These are phyloP conservation scores for Vimba vimba DNA, from an alignment of 2,113 vertebrate genomes.

Conservation along the genomic window DNA sequence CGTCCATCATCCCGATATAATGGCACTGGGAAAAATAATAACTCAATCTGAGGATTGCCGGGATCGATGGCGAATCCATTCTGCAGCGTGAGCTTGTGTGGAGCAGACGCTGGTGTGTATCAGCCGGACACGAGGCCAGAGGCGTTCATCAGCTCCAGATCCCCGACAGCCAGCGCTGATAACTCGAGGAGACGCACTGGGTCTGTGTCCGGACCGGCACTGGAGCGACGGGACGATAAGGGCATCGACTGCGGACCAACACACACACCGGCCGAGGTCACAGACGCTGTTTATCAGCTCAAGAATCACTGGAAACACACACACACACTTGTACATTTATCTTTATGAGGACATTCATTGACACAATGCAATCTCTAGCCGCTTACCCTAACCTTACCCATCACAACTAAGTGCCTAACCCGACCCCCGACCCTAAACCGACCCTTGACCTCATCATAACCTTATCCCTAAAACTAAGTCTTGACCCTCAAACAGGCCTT, in stretches of 20 bases:
- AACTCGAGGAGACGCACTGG: too few relatives aligned
- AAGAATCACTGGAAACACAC: constrained; percentile 73
- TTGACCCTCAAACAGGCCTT: too few relatives aligned
- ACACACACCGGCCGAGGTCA: constrained; percentile 39
- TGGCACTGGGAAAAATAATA: constrained; percentile 64
- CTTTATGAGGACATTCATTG: too few relatives aligned
- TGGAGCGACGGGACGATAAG: constrained; percentile 74
- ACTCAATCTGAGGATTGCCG: constrained; percentile 65
- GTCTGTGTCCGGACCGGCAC: too few relatives aligned
- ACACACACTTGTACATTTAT: constrained; percentile 30
- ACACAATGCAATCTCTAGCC: too few relatives aligned
- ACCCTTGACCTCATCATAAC: too few relatives aligned
- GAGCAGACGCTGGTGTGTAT: constrained; percentile 84
- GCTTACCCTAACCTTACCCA: too few relatives aligned
- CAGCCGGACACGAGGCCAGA: constrained; percentile 79
- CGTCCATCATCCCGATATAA: constrained; percentile 54
- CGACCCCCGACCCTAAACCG: too few relatives aligned
- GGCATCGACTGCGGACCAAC: constrained; percentile 4
- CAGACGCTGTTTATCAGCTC: constrained; percentile 79
- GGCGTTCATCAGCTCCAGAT: constrained; percentile 78
- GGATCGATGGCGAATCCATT: constrained; percentile 81
- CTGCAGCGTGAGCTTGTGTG: constrained; percentile 55
- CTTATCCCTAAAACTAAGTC: too few relatives aligned
- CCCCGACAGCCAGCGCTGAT: constrained; percentile 73
- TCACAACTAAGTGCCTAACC: too few relatives aligned